Evolutionary conservation across 2,888 invertebrate species (phyloP), one percentile per base, ranked within the genome.

Genomic region (Neoitamus cyanurus): DNA sequence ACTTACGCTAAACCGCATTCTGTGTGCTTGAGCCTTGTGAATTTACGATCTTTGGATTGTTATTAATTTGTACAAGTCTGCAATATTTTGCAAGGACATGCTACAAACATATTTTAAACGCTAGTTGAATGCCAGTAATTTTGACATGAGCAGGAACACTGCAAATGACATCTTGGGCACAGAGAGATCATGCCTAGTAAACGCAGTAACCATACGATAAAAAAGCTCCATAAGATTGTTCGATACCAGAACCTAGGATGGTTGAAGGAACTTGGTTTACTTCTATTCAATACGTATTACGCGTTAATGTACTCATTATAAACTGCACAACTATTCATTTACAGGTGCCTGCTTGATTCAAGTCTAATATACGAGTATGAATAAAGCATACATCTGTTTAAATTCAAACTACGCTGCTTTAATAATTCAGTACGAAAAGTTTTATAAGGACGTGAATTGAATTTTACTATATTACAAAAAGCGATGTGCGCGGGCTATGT

Each of bases 181-280:
- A 85, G 30, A 20, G 82, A 69, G 36, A 82, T 82, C 68, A 82
- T 69, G 25, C 82, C 82, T 86, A 87, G 31, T 85, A 87, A 83
- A 87, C 87, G 87, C 42, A 88, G 78, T 84, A 88, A 87, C 88
- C 87, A 87, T 85, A 88, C 85, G 83, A 87, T 84, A 83, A 87
- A 86, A 73, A 88, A 86, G 83, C 87, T 88, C 88, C 88, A 87
- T 83, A 88, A 85, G 83, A 88, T 85, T 86, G 84, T 86, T 86
- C 87, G 88, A 87, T 86, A 86, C 88, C 87, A 88, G 86, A 88
- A 88, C 87, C 88, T 88, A 87, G 20, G 86, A 46, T 77, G 42
- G 31, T 28, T 37, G 58, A 78, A 82, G 82, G 82, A 82, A 82
- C 13, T 82, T 30, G 31, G 9, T 58, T 58, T 82, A 20, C 36